These are phyloP conservation scores for Mohoua ochrocephala DNA, from an alignment of 2,113 vertebrate genomes.

Conservation along the genomic window DNA sequence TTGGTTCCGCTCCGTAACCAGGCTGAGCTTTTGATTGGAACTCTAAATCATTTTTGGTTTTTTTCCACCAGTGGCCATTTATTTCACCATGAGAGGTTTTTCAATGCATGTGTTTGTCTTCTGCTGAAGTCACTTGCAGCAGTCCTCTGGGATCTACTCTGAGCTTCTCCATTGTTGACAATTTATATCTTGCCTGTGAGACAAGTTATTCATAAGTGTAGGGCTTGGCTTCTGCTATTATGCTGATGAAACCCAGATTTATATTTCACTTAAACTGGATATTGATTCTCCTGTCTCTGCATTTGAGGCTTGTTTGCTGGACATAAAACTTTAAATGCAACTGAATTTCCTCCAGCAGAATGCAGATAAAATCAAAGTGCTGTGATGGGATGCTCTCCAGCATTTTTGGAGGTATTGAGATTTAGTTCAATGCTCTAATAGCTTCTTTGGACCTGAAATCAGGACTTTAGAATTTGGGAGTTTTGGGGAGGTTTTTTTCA, in stretches of 20 bases:
- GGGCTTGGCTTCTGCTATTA: conserved; percentile 43
- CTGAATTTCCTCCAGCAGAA: conserved; percentile 43
- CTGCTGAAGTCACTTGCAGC: background rate
- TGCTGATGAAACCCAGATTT: conserved; percentile 57
- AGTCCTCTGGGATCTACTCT: background rate
- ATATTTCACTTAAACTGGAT: conserved; percentile 56
- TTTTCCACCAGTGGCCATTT: background rate
- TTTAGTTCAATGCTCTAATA: background rate
- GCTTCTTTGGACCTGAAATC: background rate
- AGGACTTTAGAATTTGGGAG: background rate
- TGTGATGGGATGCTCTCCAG: background rate
- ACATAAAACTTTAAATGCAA: conserved; percentile 53
- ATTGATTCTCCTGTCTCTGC: conserved; percentile 57
- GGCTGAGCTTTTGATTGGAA: background rate
- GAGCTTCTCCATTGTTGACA: background rate
- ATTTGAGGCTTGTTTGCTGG: conserved; percentile 42
- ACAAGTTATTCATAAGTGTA: conserved; percentile 45
- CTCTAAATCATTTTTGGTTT: background rate
- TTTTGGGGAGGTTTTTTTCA: fast-evolving
- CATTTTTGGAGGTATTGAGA: background rate
- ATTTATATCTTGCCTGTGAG: conserved; percentile 38
- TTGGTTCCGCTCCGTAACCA: background rate
- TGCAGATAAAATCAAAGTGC: conserved; percentile 17
- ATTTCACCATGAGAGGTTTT: background rate
- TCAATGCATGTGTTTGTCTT: background rate